Evolutionary conservation across 2,888 invertebrate species (phyloP).

Genomic region (Scelioninae gen. 1): DNA sequence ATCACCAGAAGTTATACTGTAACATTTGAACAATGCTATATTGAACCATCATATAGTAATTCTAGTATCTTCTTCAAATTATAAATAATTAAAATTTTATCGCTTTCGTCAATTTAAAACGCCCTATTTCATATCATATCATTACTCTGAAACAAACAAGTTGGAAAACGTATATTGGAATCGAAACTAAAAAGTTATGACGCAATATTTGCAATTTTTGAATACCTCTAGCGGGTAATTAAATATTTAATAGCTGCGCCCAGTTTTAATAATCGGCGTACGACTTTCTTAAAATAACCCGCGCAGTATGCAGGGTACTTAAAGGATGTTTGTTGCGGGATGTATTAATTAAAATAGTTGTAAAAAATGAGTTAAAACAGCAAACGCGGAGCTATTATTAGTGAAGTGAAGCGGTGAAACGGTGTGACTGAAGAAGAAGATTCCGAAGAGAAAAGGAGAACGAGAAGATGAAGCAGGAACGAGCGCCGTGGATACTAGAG

Average conservation of each 20-base stretch:
- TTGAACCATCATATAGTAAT: too few relatives aligned
- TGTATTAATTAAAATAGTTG: constrained; percentile 55
- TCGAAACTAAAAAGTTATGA: constrained; percentile 32
- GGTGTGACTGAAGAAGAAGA: constrained; percentile 51
- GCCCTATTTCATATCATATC: too few relatives aligned
- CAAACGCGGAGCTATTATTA: constrained; percentile 60
- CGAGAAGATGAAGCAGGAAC: constrained; percentile 40
- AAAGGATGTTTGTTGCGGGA: constrained; percentile 55
- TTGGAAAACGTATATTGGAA: too few relatives aligned
- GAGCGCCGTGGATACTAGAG: constrained; percentile 39
- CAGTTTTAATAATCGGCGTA: constrained; percentile 21
- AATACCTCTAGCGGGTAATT: constrained; percentile 12
- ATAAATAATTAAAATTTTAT: too few relatives aligned
- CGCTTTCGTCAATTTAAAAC: too few relatives aligned
- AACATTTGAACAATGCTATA: too few relatives aligned
- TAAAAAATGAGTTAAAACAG: constrained; percentile 62
- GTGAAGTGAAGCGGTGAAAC: constrained; percentile 50
- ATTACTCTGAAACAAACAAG: too few relatives aligned
- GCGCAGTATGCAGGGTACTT: constrained; percentile 24
- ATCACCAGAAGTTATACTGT: too few relatives aligned
- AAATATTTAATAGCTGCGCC: constrained; percentile 15
- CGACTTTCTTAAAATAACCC: constrained; percentile 44
- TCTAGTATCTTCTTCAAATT: too few relatives aligned
- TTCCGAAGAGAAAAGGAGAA: constrained; percentile 7
- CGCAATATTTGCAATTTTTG: constrained; percentile 19